Percentiles rank a stretch among this genome's conserved stretches.
Evolutionary conservation across 1,140 invertebrate genomes (phyloP).

Genomic region (Teleogryllus occipitalis): DNA sequence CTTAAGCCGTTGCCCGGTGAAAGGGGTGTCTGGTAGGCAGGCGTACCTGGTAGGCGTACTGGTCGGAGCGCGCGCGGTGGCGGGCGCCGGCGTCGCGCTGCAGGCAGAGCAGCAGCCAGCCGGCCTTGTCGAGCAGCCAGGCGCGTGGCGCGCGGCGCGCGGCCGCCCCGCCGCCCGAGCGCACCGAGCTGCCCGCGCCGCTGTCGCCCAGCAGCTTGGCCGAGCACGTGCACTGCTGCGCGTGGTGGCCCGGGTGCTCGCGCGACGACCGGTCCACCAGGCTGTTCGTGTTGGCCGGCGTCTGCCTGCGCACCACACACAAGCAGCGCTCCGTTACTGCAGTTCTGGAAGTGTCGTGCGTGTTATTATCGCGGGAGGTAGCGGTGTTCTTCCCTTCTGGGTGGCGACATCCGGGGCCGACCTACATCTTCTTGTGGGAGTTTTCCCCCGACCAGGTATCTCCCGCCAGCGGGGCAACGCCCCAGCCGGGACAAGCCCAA

Average conservation of each 20-base stretch:
- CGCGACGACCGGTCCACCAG: slow-evolving; percentile 67
- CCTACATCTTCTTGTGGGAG: too few species aligned
- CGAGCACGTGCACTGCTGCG: slow-evolving; percentile 60
- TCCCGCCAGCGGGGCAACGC: too few species aligned
- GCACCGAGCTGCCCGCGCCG: slow-evolving; percentile 43
- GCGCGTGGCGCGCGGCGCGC: slow-evolving; percentile 21
- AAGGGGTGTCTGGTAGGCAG: too few species aligned
- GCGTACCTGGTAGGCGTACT: slow-evolving; percentile 57
- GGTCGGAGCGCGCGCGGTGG: slow-evolving; percentile 44
- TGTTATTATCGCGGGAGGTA: too few species aligned
- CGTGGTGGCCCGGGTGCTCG: slow-evolving; percentile 49
- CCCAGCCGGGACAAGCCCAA: too few species aligned
- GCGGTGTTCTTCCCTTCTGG: too few species aligned
- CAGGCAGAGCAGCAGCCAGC: slow-evolving; percentile 36
- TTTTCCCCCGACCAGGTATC: too few species aligned
- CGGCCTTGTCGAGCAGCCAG: slow-evolving; percentile 42
- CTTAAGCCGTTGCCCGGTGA: too few species aligned
- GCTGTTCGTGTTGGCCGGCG: slow-evolving; percentile 80
- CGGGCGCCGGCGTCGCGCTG: slow-evolving; percentile 25
- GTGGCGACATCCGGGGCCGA: too few species aligned
- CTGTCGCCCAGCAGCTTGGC: slow-evolving; percentile 44
- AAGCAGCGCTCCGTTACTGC: too few species aligned
- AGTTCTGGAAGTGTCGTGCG: too few species aligned
- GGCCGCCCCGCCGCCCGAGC: slow-evolving; percentile 22
- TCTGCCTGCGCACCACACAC: slow-evolving; percentile 45